Evolutionary conservation across 2,113 vertebrate genomes (phyloP).

Genomic region (Pseudorectes ferrugineus): DNA sequence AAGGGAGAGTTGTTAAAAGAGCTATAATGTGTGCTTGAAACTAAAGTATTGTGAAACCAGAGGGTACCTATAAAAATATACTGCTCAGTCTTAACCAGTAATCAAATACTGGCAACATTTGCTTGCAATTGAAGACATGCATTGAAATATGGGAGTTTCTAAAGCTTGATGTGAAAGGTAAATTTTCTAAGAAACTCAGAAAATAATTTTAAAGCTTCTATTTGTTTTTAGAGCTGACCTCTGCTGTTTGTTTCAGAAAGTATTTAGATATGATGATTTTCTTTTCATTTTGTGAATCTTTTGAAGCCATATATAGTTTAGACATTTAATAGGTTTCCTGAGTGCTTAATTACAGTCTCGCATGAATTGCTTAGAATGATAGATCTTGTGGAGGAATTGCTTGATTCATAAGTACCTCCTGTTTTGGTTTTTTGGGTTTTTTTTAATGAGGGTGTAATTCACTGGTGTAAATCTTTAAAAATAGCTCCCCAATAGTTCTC

Average conservation of each 20-base stretch:
- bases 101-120: not conserved
- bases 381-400: not conserved
- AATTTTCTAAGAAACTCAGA: not conserved
- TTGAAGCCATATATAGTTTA: not conserved
- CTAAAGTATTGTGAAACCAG: not conserved
- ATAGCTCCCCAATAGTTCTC: not conserved
- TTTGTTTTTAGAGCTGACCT: not conserved
- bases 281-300: not conserved
- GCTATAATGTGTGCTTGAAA: not conserved
- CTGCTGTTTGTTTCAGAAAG: not conserved
- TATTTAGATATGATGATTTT: not conserved
- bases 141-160: not conserved
- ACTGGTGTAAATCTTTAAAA: not conserved
- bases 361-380: not conserved
- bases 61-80: not conserved
- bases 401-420: not conserved
- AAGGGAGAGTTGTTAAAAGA: not conserved
- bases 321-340: not conserved
- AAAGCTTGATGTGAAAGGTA: not conserved
- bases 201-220: not conserved
- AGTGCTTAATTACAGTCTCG: not conserved
- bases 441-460: not conserved
- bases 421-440: rapidly evolving
- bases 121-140: not conserved
- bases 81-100: not conserved